These are phyloP conservation scores for Brachycybe producta DNA, from an alignment of 2,888 invertebrate genomes.

Conservation along the genomic window DNA sequence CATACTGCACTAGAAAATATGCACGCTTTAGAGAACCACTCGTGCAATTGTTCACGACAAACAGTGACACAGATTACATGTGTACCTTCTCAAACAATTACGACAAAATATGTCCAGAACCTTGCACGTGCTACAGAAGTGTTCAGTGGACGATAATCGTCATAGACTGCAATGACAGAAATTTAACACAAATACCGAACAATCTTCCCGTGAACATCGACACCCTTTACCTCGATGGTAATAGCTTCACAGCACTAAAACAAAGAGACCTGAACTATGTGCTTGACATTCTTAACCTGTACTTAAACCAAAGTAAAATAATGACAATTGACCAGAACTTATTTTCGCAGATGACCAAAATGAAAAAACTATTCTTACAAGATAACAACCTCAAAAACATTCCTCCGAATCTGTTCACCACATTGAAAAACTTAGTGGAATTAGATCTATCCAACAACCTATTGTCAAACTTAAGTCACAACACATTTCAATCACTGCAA, in stretches of 20 bases:
- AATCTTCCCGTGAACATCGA: too few species aligned
- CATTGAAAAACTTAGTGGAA: slow-evolving; percentile 54
- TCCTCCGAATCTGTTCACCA: slow-evolving; percentile 43
- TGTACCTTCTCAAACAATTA: background rate
- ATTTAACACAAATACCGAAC: background rate
- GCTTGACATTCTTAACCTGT: background rate
- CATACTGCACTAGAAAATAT: too few species aligned
- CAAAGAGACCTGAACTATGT: background rate
- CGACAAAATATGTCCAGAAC: background rate
- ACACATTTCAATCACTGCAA: slow-evolving; percentile 30
- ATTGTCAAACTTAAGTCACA: slow-evolving; percentile 52
- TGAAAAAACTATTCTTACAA: background rate
- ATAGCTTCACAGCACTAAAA: too few species aligned
- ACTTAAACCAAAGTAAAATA: background rate
- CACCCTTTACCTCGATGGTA: too few species aligned
- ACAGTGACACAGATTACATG: background rate
- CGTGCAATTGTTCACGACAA: background rate
- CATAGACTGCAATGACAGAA: slow-evolving; percentile 1
- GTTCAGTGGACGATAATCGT: background rate
- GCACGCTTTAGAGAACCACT: background rate
- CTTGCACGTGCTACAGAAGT: background rate
- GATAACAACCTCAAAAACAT: background rate
- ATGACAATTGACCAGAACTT: background rate
- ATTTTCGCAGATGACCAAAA: background rate
- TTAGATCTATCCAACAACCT: slow-evolving; percentile 61